Conservation (phyloP, 1,140 invertebrate species). For the Zophobas atratus region DNA sequence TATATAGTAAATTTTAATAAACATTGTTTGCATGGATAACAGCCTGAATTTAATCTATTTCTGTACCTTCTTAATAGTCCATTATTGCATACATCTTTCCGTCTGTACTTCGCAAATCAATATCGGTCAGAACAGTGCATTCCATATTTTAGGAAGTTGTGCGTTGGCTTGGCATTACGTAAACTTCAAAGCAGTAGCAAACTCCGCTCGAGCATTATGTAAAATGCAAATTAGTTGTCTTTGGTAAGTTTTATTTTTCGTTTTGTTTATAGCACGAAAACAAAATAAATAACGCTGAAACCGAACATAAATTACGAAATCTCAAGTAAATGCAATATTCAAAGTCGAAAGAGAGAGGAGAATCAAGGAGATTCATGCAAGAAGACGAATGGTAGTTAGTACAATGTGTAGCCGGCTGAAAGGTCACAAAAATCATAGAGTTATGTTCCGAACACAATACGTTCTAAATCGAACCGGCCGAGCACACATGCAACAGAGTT, state of each 20-base stretch:
- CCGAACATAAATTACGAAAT: slow-evolving; percentile 53
- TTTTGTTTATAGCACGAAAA: slow-evolving; percentile 48
- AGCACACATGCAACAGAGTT: slow-evolving; percentile 25
- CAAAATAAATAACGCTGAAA: slow-evolving; percentile 52
- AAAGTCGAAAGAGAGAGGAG: slow-evolving; percentile 54
- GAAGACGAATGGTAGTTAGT: slow-evolving; percentile 53
- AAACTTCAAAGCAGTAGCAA: slow-evolving; percentile 1
- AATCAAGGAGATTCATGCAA: slow-evolving; percentile 55
- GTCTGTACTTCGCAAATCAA: too few relatives aligned
- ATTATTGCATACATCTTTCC: too few relatives aligned
- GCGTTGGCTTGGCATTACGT: too few relatives aligned
- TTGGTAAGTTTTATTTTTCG: slow-evolving; percentile 36
- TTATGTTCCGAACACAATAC: slow-evolving; percentile 50
- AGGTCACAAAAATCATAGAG: slow-evolving; percentile 52
- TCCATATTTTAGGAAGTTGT: too few relatives aligned
- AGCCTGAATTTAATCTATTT: too few relatives aligned
- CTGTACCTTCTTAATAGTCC: too few relatives aligned
- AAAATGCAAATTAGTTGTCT: slow-evolving; percentile 41
- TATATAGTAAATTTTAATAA: too few relatives aligned
- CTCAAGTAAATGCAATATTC: slow-evolving; percentile 52
- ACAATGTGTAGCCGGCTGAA: slow-evolving; percentile 46
- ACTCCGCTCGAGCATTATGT: slow-evolving; percentile 32
- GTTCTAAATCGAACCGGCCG: slow-evolving; percentile 45
- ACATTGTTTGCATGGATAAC: too few relatives aligned
- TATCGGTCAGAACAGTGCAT: too few relatives aligned